Base-by-base conservation (phyloP, 2,888 invertebrate genomes). In the Daptonema setosum region DNA sequence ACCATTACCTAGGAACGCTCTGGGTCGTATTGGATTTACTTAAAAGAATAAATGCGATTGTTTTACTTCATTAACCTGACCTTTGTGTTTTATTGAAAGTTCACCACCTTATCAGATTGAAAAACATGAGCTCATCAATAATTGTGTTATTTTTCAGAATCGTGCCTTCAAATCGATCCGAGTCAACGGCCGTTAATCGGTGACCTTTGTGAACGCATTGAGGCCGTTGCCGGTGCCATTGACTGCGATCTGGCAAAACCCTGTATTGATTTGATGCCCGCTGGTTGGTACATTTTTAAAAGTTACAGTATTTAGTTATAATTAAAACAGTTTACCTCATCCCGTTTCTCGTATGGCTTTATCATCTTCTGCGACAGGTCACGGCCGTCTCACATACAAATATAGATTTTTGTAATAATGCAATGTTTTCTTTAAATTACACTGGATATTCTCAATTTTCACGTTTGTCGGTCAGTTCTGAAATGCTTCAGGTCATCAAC, bases 201-300 rank as follows among this genome's bases (percentile, higher is more conserved):
- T 60, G 81, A 80, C 65, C 75, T 93, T 56, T 74, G 90, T 65
- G 87, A 90, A 70, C 78, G 85, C 63, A 73, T 93, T 61, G 86
- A 85, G 57, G 85, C 87, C 57, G 82, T 93, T 64, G 85, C 87
- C 1, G 85, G 87, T 73, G 82, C 84, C 56, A 80, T 82, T 71
- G 80, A 80, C 62, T 81, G 86, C 75, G 82, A 83, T 73, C 78
- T 87, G 58, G 83, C 83, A 72, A 82, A 82, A 67, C 80, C 86
- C 76, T 87, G 64, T 79, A 45, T 1, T 56, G 57, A 24, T 24
- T 58, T 30, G 54, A 52, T 45, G 26, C 56, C 56, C 3, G 8
- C 25, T 20, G 50, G 45, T 45, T 35, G 35, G 35, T 17, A 35
- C 8, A 8, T 11, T 35, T n/a, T n/a, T n/a, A n/a, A n/a, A n/a